Evolutionary conservation across 64 coral and sea anemone species (phyloP).

Genomic region (Orbicella faveolata): DNA sequence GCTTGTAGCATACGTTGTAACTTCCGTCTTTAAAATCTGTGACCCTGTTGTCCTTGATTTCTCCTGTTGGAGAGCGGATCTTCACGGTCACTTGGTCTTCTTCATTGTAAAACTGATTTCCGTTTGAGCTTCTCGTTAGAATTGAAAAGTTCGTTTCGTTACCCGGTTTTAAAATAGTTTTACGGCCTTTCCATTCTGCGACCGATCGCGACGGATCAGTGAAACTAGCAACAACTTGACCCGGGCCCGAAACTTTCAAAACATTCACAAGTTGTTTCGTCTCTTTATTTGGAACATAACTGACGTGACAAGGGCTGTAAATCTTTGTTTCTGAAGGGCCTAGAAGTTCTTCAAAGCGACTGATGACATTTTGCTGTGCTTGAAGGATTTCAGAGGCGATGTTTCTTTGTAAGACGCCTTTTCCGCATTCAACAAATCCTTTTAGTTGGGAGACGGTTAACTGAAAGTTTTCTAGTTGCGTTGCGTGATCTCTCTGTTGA

Average conservation of each 20-base stretch:
- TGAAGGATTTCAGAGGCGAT: conserved; percentile 40
- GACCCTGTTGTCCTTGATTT: not conserved
- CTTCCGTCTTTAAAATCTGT: not conserved
- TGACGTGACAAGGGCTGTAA: not conserved
- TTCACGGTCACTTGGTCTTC: conserved; percentile 25
- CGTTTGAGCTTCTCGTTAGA: conserved; percentile 10
- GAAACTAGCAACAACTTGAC: conserved; percentile 1
- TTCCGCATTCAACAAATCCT: conserved; percentile 9
- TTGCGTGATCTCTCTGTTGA: not conserved
- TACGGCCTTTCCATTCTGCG: not conserved
- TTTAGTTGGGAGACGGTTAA: conserved; percentile 2
- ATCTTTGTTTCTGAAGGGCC: not conserved
- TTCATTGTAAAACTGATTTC: conserved; percentile 31
- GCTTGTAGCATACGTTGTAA: conserved; percentile 25
- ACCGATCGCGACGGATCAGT: conserved; percentile 1
- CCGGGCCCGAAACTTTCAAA: not conserved
- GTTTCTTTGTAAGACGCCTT: conserved; percentile 28
- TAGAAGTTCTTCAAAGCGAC: conserved; percentile 13
- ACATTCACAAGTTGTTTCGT: not conserved
- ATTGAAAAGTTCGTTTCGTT: conserved; percentile 6
- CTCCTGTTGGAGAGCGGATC: not conserved
- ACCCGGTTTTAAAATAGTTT: no score
- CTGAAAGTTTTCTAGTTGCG: conserved; percentile 9
- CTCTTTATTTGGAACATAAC: not conserved
- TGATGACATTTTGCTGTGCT: not conserved